Conservation (phyloP, 2,797 vertebrate genomes). For the Melanotaenia nigrans region DNA sequence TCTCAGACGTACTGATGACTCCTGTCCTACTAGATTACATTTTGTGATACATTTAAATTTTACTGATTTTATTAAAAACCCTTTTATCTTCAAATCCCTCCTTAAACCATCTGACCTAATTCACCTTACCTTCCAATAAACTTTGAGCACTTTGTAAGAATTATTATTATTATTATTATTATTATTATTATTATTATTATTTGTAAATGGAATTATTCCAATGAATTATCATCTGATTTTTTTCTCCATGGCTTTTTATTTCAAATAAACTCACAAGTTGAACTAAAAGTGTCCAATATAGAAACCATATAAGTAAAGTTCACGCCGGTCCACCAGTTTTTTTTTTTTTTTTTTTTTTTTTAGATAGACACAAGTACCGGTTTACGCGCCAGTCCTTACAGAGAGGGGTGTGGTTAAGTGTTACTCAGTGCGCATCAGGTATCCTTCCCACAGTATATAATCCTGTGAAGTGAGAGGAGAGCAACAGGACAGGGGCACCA, state of each 20-base stretch:
- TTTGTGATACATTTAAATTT: no score
- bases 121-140: no score
- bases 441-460: slow-evolving; percentile 60
- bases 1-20: background rate
- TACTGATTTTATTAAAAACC: background rate
- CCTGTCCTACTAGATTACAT: background rate
- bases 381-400: background rate
- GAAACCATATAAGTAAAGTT: background rate
- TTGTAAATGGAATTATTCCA: no score
- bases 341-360: background rate
- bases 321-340: background rate
- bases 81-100: background rate
- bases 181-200: background rate
- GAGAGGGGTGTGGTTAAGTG: slow-evolving; percentile 65
- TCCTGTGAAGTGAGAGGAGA: slow-evolving; percentile 25
- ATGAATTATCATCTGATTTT: no score
- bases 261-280: background rate
- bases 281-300: background rate
- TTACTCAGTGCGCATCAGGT: slow-evolving; percentile 59
- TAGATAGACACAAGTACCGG: slow-evolving; percentile 5
- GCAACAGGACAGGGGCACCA: slow-evolving; percentile 35
- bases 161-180: background rate
- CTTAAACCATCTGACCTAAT: background rate
- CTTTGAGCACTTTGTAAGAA: no score
- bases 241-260: background rate